A percentile compares a stretch with the other conserved stretches of the same genome.
Evolutionary conservation across 1,140 invertebrate species (phyloP).

Genomic region (Drosophila funebris): DNA sequence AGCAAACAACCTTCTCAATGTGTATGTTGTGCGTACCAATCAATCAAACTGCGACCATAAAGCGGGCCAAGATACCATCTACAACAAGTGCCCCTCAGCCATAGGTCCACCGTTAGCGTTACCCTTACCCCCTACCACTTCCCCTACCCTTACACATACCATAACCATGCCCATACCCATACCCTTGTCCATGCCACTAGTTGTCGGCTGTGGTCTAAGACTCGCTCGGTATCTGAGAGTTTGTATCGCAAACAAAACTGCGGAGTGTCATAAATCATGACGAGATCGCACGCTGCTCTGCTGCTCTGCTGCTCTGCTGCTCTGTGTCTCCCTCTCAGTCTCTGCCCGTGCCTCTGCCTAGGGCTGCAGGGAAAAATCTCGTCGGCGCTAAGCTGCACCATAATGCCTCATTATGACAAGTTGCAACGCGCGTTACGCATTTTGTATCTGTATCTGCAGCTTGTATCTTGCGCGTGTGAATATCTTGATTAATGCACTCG

Average conservation of each 20-base stretch:
- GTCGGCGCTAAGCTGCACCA: conserved; percentile 37
- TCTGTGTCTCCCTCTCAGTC: background rate
- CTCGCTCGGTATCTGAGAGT: conserved; percentile 33
- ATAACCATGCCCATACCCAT: no score
- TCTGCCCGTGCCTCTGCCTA: background rate
- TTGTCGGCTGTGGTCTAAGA: conserved; percentile 13
- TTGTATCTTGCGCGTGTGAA: conserved; percentile 33
- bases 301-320: background rate
- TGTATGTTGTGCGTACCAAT: conserved; percentile 47
- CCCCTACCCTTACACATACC: background rate
- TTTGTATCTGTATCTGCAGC: conserved; percentile 26
- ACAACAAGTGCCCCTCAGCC: conserved; percentile 43
- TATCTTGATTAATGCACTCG: conserved; percentile 57
- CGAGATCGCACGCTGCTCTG: conserved; percentile 43
- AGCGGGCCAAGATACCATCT: conserved; percentile 60
- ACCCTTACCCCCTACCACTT: background rate
- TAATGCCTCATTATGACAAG: conserved; percentile 59
- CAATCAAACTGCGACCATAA: conserved; percentile 67
- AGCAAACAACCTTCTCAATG: conserved; percentile 33
- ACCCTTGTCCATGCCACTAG: background rate
- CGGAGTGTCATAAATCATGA: conserved; percentile 58
- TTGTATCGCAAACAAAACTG: conserved; percentile 43
- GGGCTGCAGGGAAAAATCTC: conserved; percentile 31
- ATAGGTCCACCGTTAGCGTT: background rate
- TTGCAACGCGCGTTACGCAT: conserved; percentile 54